Evolutionary conservation across 2,888 invertebrate genomes (phyloP).

Genomic region (Noctua janthe): DNA sequence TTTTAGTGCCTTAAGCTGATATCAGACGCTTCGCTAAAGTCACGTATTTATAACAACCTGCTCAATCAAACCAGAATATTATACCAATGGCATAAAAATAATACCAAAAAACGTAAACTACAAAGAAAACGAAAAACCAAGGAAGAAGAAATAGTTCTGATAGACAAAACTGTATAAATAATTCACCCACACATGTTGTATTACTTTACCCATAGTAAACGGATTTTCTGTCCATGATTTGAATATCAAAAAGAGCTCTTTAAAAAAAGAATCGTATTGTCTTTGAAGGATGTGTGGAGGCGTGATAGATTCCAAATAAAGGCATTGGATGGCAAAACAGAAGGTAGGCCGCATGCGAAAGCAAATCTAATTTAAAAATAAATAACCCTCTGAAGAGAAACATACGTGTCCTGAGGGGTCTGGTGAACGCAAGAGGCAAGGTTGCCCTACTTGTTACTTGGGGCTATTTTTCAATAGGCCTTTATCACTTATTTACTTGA

Average conservation of each 20-base stretch:
- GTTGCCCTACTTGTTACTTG: constrained; percentile 5
- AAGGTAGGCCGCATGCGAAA: constrained; percentile 71
- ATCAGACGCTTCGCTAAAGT: not conserved
- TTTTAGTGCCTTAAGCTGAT: not conserved
- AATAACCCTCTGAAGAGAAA: constrained; percentile 56
- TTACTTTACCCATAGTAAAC: constrained; percentile 51
- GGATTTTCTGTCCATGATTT: constrained; percentile 66
- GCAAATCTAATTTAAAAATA: constrained; percentile 81
- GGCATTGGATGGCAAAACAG: constrained; percentile 74
- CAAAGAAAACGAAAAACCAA: not conserved
- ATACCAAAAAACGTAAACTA: not conserved
- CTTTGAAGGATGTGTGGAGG: constrained; percentile 55
- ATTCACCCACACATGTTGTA: constrained; percentile 26
- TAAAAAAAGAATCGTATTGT: constrained; percentile 64
- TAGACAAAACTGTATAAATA: constrained; percentile 11
- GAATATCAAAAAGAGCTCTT: constrained; percentile 77
- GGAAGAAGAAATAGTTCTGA: not conserved
- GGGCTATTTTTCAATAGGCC: not conserved
- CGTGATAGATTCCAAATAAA: constrained; percentile 68
- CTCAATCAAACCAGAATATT: not conserved
- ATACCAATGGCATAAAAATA: no score
- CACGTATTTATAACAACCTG: not conserved
- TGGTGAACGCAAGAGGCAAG: not conserved
- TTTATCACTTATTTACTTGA: not conserved
- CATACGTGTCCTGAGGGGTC: constrained; percentile 29